Conservation (phyloP, 1,140 invertebrate species). For the Caerostris extrusa region DNA sequence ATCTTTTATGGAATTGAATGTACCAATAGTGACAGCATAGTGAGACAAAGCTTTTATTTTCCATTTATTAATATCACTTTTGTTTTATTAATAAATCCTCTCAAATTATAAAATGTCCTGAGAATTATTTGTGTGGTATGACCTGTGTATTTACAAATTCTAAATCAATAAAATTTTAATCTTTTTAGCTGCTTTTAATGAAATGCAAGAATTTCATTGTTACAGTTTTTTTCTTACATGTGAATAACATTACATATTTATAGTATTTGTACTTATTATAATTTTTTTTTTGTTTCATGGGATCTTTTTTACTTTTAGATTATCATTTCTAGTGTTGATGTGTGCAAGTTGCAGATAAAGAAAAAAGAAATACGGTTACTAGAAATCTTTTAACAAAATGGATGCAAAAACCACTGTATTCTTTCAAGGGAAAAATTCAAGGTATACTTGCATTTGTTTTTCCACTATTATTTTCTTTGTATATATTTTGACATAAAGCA, state of each 20-base stretch:
- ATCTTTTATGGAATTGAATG: too few relatives aligned
- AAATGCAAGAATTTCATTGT: too few relatives aligned
- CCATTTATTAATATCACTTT: too few relatives aligned
- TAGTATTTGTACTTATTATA: neutral
- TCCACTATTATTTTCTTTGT: neutral
- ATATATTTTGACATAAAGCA: neutral
- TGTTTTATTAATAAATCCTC: too few relatives aligned
- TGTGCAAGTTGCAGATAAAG: constrained; percentile 94
- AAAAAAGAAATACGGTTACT: constrained; percentile 92
- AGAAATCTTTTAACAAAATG: constrained; percentile 95
- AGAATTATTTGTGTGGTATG: too few relatives aligned
- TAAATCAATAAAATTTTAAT: too few relatives aligned
- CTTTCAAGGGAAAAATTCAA: constrained; percentile 92
- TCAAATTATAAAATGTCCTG: too few relatives aligned
- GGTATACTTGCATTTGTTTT: neutral
- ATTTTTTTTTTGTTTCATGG: neutral
- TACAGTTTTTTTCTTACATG: neutral
- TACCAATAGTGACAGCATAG: too few relatives aligned
- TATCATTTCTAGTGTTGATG: constrained; percentile 93
- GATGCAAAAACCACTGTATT: constrained; percentile 94
- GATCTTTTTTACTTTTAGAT: constrained; percentile 82
- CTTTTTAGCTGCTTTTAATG: too few relatives aligned
- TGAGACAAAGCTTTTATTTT: too few relatives aligned
- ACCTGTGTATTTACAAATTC: too few relatives aligned
- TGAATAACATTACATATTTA: neutral